These are phyloP conservation scores for Platygyra sinensis DNA, from an alignment of 64 coral and sea anemone genomes.

Conservation along the genomic window DNA sequence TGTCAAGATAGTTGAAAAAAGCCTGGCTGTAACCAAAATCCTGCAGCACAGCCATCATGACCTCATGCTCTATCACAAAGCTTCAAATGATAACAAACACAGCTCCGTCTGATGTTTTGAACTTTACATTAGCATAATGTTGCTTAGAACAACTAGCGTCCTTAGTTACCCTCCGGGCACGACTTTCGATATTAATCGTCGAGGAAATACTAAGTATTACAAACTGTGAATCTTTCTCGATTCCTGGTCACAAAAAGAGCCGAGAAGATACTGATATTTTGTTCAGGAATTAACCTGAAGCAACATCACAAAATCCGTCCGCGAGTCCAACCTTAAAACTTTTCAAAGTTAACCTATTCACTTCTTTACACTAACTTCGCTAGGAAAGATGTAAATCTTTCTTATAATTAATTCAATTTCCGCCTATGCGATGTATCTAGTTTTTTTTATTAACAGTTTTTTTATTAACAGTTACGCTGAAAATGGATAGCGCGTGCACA, in stretches of 20 bases:
- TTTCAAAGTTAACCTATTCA: background rate
- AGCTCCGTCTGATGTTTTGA: slow-evolving; percentile 1
- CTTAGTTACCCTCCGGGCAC: background rate
- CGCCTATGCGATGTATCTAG: background rate
- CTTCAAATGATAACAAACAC: background rate
- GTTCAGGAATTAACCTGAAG: background rate
- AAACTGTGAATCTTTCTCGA: no score
- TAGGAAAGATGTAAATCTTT: background rate
- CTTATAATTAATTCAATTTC: background rate
- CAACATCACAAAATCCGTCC: background rate
- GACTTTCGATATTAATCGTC: background rate
- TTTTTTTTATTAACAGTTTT: background rate
- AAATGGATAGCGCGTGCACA: background rate
- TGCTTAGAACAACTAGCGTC: background rate
- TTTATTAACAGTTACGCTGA: background rate
- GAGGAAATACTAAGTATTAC: background rate
- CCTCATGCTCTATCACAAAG: background rate
- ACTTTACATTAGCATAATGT: slow-evolving; percentile 28
- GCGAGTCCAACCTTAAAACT: background rate
- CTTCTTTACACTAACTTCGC: background rate
- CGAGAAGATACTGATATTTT: no score
- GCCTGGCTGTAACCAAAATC: background rate
- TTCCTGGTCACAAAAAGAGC: no score
- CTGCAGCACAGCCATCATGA: slow-evolving; percentile 7
- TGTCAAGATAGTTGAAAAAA: slow-evolving; percentile 2